Percentiles rank a stretch among this genome's conserved stretches.
phyloP scores from a whole-genome alignment of 2,113 vertebrate genomes.

The Calyptomena viridis region DNA sequence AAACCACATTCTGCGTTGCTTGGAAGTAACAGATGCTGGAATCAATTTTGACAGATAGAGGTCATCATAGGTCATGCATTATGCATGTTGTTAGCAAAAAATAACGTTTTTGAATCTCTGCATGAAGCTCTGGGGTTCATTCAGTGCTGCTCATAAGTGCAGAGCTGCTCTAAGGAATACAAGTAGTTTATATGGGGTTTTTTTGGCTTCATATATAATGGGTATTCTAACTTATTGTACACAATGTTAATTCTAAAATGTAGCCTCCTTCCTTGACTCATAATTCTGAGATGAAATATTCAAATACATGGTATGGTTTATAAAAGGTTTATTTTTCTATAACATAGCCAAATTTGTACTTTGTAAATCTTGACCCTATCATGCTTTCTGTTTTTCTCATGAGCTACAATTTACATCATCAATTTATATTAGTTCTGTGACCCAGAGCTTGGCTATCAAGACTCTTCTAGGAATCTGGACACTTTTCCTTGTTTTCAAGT shows the following conservation, averaged over 20 bases:
- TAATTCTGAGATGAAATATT: not conserved
- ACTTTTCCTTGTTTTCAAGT: not conserved
- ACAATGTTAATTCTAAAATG: not conserved
- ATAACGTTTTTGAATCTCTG: not conserved
- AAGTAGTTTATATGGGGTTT: not conserved
- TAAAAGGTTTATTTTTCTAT: not conserved
- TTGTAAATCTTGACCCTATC: not conserved
- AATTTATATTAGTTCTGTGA: not conserved
- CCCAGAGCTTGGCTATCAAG: not conserved
- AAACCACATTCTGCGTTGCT: fast-evolving
- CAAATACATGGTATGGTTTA: not conserved
- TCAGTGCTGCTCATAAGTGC: not conserved
- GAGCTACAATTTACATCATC: not conserved
- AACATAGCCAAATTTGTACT: not conserved
- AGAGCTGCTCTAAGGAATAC: not conserved
- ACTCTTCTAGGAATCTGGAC: not conserved
- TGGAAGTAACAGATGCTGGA: not conserved
- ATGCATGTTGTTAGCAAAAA: conserved; percentile 8
- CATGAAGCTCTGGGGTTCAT: not conserved
- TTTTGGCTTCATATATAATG: not conserved
- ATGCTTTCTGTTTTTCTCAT: not conserved
- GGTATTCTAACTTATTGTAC: not conserved
- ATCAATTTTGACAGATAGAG: not conserved
- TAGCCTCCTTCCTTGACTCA: not conserved
- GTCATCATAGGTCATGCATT: not conserved